phyloP scores from a whole-genome alignment of 2,797 vertebrate species.

The Aplochiton taeniatus region DNA sequence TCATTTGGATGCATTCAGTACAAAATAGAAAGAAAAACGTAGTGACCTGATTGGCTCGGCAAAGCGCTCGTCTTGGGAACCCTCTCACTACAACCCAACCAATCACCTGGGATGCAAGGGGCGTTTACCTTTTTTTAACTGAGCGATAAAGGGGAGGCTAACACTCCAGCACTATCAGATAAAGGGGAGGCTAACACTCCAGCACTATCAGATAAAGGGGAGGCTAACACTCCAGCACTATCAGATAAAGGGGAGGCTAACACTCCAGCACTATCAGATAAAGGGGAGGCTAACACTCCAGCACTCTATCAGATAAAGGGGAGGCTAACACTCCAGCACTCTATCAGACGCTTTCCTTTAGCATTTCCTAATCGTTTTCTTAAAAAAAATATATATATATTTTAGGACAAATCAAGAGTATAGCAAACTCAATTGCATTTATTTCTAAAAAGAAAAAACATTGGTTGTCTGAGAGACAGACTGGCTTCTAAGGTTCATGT shows the following conservation, averaged over 20 bases:
- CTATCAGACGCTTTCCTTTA: conserved; percentile 47
- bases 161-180: no score
- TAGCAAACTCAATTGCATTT: conserved; percentile 4
- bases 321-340: conserved; percentile 26
- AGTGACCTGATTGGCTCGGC: conserved; percentile 46
- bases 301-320: no score
- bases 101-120: conserved; percentile 2
- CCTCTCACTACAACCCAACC: conserved; percentile 41
- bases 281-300: no score
- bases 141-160: no score
- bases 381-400: conserved; percentile 50
- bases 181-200: conserved; percentile 31
- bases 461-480: conserved; percentile 48
- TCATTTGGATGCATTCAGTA: conserved; percentile 64
- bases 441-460: conserved; percentile 50
- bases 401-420: conserved; percentile 1
- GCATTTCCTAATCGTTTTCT: conserved; percentile 27
- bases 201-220: neutral
- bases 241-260: no score
- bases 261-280: no score
- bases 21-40: conserved; percentile 56
- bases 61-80: conserved; percentile 54
- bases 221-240: no score
- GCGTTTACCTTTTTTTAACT: no score
- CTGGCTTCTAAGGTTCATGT: conserved; percentile 72